Base-by-base conservation (phyloP, 2,113 vertebrate genomes). In the Varanus salvator region DNA sequence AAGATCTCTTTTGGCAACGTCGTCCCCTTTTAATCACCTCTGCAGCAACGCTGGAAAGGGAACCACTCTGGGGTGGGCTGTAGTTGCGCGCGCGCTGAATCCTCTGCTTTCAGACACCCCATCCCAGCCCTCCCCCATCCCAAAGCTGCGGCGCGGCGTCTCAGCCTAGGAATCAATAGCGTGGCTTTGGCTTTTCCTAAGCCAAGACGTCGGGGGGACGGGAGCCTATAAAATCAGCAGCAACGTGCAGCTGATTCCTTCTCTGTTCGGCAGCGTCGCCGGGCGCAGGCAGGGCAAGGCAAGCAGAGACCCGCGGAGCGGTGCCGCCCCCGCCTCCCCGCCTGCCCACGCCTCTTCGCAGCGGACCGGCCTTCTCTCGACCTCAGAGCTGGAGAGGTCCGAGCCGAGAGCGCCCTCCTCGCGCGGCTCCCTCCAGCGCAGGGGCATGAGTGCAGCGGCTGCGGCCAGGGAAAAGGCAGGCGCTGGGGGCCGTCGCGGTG, bases 371-470 rank as follows among this genome's bases (percentile, higher is more conserved):
- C 6, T 6, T 31, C 68, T 60, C 17, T 6, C 17, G 0, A 11
- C 7, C 0, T 0, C 6, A 0, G 77, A 52, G 27, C 50, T 12
- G 87, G n/a, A 27, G 27, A n/a, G 31, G 5, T 25, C 15, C 23
- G 12, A 52, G 3, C 8, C 2, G 80, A 64, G 81, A 52, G 69
- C 31, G 19, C 29, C 80, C 3, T 60, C 27, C 57, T 8, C 29
- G 12, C 57, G 2, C 0, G 1, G 12, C 44, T 27, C 1, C 0
- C 2, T 0, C 7, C 1, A 19, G 71, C 74, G 12, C 5, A 31
- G 75, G 50, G 85, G 17, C 25, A 91, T 84, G 86, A 17, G 80
- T 8, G 17, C 23, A n/a, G 15, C 44, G 5, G 86, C 86, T 1
- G 15, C 85, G 44, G 27, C 12, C 52, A 60, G 34, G 72, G n/a